A percentile compares a stretch with the other conserved stretches of the same genome.
Conservation (phyloP, 2,888 invertebrate genomes). For the Lampropteryx suffumata region DNA sequence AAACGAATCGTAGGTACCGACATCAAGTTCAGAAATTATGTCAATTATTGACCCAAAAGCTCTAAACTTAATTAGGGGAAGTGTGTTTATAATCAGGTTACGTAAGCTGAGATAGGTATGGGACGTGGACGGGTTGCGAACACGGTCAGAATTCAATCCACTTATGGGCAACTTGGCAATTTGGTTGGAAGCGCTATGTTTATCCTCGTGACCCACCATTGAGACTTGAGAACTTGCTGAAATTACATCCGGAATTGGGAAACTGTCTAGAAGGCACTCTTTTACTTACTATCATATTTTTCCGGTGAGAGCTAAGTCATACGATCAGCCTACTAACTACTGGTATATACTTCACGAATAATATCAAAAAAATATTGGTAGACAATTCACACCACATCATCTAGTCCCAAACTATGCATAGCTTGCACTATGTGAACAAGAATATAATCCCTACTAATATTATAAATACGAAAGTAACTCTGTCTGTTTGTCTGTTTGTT, state of each 20-base stretch:
- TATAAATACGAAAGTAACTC: too few species aligned
- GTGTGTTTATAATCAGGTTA: slow-evolving; percentile 34
- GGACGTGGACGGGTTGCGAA: slow-evolving; percentile 43
- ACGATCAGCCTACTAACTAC: too few species aligned
- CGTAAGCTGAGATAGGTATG: slow-evolving; percentile 35
- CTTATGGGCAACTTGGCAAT: slow-evolving; percentile 66
- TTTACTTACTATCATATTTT: neutral
- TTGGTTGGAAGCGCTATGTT: slow-evolving; percentile 62
- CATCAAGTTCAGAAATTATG: neutral
- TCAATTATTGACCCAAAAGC: slow-evolving; percentile 23
- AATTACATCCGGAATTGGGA: slow-evolving; percentile 40
- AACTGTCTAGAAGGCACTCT: slow-evolving; percentile 13
- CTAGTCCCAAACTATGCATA: too few species aligned
- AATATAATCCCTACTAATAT: too few species aligned
- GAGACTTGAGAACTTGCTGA: slow-evolving; percentile 52
- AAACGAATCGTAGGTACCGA: too few species aligned
- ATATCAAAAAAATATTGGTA: too few species aligned
- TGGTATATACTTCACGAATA: too few species aligned
- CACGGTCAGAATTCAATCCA: slow-evolving; percentile 61
- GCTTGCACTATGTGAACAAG: too few species aligned
- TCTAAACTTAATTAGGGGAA: slow-evolving; percentile 31
- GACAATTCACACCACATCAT: too few species aligned
- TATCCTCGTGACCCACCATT: slow-evolving; percentile 65
- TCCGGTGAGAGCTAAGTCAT: too few species aligned
- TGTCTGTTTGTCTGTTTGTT: too few species aligned